Percentiles rank a stretch among this genome's conserved stretches.
These are phyloP conservation scores for Theretra japonica DNA, from an alignment of 2,888 invertebrate genomes.

Conservation along the genomic window DNA sequence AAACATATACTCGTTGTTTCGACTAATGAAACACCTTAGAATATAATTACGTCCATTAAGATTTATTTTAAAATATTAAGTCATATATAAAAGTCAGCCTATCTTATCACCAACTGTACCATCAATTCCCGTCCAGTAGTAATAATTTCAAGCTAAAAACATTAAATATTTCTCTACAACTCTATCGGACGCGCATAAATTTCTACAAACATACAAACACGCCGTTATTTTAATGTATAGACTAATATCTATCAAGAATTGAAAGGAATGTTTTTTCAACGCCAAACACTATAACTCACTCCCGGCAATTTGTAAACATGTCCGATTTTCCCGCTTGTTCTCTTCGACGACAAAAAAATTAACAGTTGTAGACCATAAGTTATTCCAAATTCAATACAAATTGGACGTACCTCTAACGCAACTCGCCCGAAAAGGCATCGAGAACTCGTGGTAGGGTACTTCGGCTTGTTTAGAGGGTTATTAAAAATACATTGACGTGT, in stretches of 20 bases:
- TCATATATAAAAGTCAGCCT: not conserved
- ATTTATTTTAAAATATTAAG: not conserved
- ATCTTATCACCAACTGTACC: conserved; percentile 1
- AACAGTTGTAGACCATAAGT: conserved; percentile 1
- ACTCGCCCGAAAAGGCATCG: conserved; percentile 40
- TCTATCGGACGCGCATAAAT: not conserved
- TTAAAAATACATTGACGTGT: conserved; percentile 44
- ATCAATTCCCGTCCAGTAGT: not conserved
- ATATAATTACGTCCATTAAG: not conserved
- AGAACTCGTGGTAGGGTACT: conserved; percentile 31
- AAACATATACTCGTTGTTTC: not conserved
- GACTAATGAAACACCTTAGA: not conserved
- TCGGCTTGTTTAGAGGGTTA: conserved; percentile 37
- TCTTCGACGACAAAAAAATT: not conserved
- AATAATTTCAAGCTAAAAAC: conserved; percentile 6
- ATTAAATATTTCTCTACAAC: conserved; percentile 10
- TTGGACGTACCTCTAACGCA: conserved; percentile 15
- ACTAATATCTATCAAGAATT: not conserved
- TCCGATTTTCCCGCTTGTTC: not conserved
- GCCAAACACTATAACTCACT: conserved; percentile 1
- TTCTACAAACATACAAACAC: not conserved
- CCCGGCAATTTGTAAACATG: conserved; percentile 17
- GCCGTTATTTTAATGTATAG: not conserved
- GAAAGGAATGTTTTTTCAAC: conserved; percentile 3
- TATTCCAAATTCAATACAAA: conserved; percentile 10